Percentiles rank a stretch among this genome's conserved stretches.
phyloP scores from a whole-genome alignment of 2,113 vertebrate genomes.

The Rutilus rutilus region DNA sequence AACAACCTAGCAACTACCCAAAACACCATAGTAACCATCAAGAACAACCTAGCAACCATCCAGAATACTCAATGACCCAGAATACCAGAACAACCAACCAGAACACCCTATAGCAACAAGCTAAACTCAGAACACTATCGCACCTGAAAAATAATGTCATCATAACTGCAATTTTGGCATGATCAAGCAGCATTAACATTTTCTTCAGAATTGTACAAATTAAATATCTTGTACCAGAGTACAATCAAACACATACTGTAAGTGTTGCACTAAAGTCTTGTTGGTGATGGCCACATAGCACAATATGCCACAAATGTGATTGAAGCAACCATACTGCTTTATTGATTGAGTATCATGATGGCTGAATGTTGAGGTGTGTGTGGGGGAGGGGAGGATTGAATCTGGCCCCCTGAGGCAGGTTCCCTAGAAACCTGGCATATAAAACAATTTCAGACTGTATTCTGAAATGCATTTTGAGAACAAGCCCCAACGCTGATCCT shows the following conservation, averaged over 20 bases:
- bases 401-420: background rate
- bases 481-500: background rate
- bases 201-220: background rate
- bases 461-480: background rate
- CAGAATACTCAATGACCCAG: too few relatives aligned
- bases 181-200: background rate
- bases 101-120: too few relatives aligned
- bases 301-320: background rate
- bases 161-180: background rate
- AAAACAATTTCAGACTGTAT: background rate
- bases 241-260: background rate
- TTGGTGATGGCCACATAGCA: background rate
- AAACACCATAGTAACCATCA: too few relatives aligned
- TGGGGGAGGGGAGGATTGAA: background rate
- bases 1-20: too few relatives aligned
- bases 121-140: too few relatives aligned
- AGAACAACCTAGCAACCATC: too few relatives aligned
- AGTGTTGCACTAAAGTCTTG: background rate
- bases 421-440: slow-evolving; percentile 1
- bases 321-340: background rate
- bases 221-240: background rate
- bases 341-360: slow-evolving; percentile 3
- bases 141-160: background rate
- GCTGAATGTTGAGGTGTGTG: background rate
- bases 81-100: too few relatives aligned